Percentiles rank a stretch among this genome's conserved stretches.
These are phyloP conservation scores for Drosophila sp. DNA, from an alignment of 1,140 invertebrate species.

Conservation along the genomic window DNA sequence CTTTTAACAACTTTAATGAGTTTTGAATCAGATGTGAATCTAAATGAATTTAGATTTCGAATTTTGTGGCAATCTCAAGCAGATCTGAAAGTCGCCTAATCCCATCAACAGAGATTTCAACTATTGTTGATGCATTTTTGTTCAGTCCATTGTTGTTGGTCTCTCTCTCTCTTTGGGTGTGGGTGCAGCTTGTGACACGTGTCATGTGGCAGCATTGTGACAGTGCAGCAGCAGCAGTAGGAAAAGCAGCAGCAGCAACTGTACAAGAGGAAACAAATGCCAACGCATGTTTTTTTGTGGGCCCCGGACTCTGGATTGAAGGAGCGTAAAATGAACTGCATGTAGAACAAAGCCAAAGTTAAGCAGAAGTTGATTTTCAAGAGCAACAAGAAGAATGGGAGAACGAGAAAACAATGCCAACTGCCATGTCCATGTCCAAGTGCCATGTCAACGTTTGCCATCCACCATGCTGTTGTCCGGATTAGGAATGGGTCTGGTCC, in stretches of 20 bases:
- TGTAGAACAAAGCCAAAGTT: slow-evolving; percentile 55
- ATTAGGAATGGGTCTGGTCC: background rate
- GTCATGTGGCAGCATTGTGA: slow-evolving; percentile 73
- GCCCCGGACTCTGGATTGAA: background rate
- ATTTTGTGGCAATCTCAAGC: background rate
- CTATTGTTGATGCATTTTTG: background rate
- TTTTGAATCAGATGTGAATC: background rate
- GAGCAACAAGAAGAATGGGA: slow-evolving; percentile 11
- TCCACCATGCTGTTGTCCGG: background rate
- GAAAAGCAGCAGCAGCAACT: slow-evolving; percentile 6
- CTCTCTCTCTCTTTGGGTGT: slow-evolving; percentile 10
- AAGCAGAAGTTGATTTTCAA: slow-evolving; percentile 42
- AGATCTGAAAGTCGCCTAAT: background rate
- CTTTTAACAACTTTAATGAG: background rate
- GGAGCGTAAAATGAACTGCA: slow-evolving; percentile 65
- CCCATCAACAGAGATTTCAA: background rate
- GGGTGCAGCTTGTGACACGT: slow-evolving; percentile 61
- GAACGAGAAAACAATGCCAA: slow-evolving; percentile 25
- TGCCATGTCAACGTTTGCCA: slow-evolving; percentile 64
- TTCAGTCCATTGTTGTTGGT: slow-evolving; percentile 1
- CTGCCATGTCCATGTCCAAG: slow-evolving; percentile 62
- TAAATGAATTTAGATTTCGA: background rate
- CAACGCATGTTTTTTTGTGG: slow-evolving; percentile 61
- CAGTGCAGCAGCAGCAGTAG: slow-evolving; percentile 37
- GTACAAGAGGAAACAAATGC: slow-evolving; percentile 42